These are phyloP conservation scores for Eptatretus burgeri DNA, from an alignment of 2,113 vertebrate species.

Conservation along the genomic window DNA sequence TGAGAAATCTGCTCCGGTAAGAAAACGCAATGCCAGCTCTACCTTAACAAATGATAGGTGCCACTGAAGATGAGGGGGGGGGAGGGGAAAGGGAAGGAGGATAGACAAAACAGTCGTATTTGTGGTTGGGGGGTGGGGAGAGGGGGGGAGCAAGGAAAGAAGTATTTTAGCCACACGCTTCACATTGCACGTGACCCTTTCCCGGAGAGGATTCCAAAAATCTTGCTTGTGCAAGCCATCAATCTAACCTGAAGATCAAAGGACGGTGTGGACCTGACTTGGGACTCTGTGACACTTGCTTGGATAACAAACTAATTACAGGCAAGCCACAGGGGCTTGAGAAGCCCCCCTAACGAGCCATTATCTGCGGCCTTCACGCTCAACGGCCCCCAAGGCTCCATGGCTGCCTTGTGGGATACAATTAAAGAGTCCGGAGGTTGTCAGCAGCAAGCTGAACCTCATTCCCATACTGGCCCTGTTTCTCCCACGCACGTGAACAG, in stretches of 20 bases:
- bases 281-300: neutral
- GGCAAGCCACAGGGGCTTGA: neutral
- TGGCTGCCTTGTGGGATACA: constrained; percentile 5
- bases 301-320: constrained; percentile 6
- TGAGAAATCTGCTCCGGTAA: neutral
- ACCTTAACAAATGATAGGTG: constrained; percentile 2
- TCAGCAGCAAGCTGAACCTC: constrained; percentile 1
- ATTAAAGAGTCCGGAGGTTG: neutral
- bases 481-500: too few relatives aligned
- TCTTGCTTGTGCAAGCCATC: neutral
- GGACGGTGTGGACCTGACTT: neutral
- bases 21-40: neutral
- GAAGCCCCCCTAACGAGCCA: constrained; percentile 3
- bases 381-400: constrained; percentile 1
- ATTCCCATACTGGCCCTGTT: too few relatives aligned
- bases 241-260: constrained; percentile 3
- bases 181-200: too few relatives aligned
- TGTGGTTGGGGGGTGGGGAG: too few relatives aligned
- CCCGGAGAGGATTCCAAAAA: too few relatives aligned
- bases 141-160: too few relatives aligned
- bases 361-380: constrained; percentile 1
- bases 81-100: too few relatives aligned
- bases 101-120: too few relatives aligned
- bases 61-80: neutral
- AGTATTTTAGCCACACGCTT: too few relatives aligned